A percentile compares a stretch with the other conserved stretches of the same genome.
Evolutionary conservation across 2,113 vertebrate genomes (phyloP).

Genomic region (Uropsilus gracilis): DNA sequence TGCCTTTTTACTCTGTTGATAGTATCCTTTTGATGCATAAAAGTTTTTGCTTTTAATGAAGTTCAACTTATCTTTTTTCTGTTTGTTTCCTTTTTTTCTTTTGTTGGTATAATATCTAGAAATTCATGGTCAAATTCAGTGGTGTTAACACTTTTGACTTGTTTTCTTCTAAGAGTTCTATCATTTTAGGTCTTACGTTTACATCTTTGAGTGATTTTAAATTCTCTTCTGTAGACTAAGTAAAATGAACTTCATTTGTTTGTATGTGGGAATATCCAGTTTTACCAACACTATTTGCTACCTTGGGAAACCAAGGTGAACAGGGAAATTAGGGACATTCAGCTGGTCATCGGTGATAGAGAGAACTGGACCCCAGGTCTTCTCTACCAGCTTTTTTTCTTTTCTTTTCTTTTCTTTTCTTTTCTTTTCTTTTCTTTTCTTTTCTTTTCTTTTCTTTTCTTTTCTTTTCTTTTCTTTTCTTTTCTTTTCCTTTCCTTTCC

Average conservation of each 20-base stretch:
- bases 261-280: not conserved
- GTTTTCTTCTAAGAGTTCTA: not conserved
- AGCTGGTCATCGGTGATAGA: not conserved
- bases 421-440: not conserved
- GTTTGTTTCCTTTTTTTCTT: not conserved
- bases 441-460: too few species aligned
- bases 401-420: not conserved
- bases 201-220: not conserved
- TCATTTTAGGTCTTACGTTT: not conserved
- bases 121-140: not conserved
- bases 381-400: not conserved
- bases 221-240: not conserved
- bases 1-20: not conserved
- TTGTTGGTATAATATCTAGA: not conserved
- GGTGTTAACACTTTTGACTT: not conserved
- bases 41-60: conserved; percentile 19
- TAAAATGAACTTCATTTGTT: not conserved
- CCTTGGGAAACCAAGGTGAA: not conserved
- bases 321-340: not conserved
- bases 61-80: not conserved
- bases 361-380: not conserved
- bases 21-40: not conserved
- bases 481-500: too few species aligned
- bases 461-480: too few species aligned
- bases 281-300: not conserved